Evolutionary conservation across 2,113 vertebrate species (phyloP).

Genomic region (Hypocryptadius cinnamomeus): DNA sequence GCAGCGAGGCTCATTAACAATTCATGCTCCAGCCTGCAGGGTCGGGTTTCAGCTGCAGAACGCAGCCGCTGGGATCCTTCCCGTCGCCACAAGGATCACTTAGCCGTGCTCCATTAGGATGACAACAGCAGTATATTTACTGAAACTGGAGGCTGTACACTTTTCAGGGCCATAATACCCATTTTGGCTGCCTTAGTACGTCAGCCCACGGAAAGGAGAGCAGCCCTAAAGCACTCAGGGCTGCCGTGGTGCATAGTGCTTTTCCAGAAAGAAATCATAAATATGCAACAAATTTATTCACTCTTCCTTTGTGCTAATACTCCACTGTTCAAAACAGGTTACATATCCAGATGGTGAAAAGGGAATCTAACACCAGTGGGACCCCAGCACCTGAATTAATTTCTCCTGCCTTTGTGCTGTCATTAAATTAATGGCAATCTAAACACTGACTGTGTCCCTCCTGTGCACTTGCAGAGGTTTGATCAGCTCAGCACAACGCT

Average conservation of each 20-base stretch:
- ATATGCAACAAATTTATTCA: not conserved
- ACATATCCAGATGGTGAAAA: not conserved
- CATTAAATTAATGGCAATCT: not conserved
- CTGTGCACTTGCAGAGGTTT: not conserved
- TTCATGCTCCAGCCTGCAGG: not conserved
- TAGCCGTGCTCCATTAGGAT: conserved; percentile 37
- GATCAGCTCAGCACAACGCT: not conserved
- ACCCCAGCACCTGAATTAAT: not conserved
- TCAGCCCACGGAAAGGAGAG: not conserved
- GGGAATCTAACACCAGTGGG: not conserved
- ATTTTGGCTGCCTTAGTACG: not conserved
- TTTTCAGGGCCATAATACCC: not conserved
- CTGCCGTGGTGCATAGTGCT: not conserved
- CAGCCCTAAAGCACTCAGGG: not conserved
- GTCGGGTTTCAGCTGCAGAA: conserved; percentile 26
- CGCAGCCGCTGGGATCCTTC: not conserved
- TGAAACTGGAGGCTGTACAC: not conserved
- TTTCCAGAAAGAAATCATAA: conserved; percentile 8
- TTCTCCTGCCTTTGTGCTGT: not conserved
- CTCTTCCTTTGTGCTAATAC: not conserved
- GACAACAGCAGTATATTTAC: not conserved
- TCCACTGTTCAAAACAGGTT: not conserved
- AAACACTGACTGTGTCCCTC: no score
- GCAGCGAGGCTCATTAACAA: conserved; percentile 33
- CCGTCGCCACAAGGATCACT: conserved; percentile 2